Percentiles rank a stretch among this genome's conserved stretches.
These are phyloP conservation scores for Pocillopora verrucosa DNA, from an alignment of 64 coral and sea anemone species.

Conservation along the genomic window DNA sequence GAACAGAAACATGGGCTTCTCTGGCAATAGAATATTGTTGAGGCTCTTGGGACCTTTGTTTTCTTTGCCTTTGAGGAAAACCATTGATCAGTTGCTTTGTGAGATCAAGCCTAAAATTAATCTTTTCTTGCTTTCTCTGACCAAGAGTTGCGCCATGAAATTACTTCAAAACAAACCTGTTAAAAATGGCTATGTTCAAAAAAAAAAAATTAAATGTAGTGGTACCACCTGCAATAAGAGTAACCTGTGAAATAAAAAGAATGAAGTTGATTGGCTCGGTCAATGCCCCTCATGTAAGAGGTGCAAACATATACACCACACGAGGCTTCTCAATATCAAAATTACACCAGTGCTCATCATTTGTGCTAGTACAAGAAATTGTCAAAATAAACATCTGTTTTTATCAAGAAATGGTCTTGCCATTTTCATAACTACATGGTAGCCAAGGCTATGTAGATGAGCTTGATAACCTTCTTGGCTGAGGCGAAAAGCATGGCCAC, in stretches of 20 bases:
- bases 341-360: no score
- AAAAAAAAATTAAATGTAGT: slow-evolving; percentile 13
- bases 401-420: no score
- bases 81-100: slow-evolving; percentile 1
- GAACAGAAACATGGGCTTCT: slow-evolving; percentile 15
- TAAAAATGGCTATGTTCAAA: not conserved
- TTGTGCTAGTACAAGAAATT: no score
- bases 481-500: no score
- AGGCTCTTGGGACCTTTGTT: not conserved
- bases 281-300: not conserved
- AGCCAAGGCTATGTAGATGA: no score
- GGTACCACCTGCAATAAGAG: not conserved
- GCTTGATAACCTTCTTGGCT: no score
- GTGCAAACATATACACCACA: slow-evolving; percentile 32
- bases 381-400: no score
- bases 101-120: not conserved
- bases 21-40: not conserved
- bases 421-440: no score
- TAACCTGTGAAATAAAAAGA: slow-evolving; percentile 13
- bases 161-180: not conserved
- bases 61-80: not conserved
- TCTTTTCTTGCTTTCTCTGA: not conserved
- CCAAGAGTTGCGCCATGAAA: not conserved
- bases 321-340: not conserved
- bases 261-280: slow-evolving; percentile 20